Percentiles rank a stretch among this genome's conserved stretches.
phyloP scores from a whole-genome alignment of 2,888 invertebrate genomes.

The Morpho deidamia region DNA sequence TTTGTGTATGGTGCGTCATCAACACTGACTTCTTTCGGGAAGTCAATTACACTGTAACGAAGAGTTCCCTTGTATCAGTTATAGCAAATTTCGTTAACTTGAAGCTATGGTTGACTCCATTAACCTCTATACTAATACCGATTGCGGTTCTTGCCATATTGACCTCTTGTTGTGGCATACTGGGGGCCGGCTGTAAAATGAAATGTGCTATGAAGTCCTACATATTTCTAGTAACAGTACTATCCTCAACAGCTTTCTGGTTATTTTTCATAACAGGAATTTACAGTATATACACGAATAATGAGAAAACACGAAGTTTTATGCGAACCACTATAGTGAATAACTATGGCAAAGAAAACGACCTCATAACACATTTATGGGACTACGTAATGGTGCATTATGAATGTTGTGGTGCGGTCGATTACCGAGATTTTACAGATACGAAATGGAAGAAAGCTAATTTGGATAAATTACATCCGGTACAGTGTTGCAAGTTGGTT shows the following conservation, averaged over 20 bases:
- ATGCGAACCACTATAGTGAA: constrained; percentile 39
- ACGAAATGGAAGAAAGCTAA: constrained; percentile 50
- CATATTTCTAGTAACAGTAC: constrained; percentile 48
- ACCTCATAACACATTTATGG: constrained; percentile 52
- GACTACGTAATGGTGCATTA: constrained; percentile 56
- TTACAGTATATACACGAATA: constrained; percentile 56
- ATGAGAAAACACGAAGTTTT: constrained; percentile 38
- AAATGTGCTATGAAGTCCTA: constrained; percentile 64
- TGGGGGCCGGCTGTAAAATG: constrained; percentile 58
- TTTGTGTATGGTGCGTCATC: constrained; percentile 59
- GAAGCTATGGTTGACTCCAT: constrained; percentile 52
- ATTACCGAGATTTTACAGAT: constrained; percentile 47
- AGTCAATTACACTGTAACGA: constrained; percentile 60
- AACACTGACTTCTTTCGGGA: constrained; percentile 61
- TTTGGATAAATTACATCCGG: constrained; percentile 42
- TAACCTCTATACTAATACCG: constrained; percentile 51
- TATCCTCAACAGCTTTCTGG: constrained; percentile 48
- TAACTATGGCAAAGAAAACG: constrained; percentile 55
- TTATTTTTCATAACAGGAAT: constrained; percentile 54
- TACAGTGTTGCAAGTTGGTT: constrained; percentile 53
- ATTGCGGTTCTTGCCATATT: constrained; percentile 45
- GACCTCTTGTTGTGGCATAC: constrained; percentile 61
- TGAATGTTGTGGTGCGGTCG: constrained; percentile 57
- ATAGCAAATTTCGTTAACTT: constrained; percentile 56
- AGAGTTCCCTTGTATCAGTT: constrained; percentile 42